A percentile compares a stretch with the other conserved stretches of the same genome.
phyloP scores from a whole-genome alignment of 2,113 vertebrate species.

The Vulpes lagopus region DNA sequence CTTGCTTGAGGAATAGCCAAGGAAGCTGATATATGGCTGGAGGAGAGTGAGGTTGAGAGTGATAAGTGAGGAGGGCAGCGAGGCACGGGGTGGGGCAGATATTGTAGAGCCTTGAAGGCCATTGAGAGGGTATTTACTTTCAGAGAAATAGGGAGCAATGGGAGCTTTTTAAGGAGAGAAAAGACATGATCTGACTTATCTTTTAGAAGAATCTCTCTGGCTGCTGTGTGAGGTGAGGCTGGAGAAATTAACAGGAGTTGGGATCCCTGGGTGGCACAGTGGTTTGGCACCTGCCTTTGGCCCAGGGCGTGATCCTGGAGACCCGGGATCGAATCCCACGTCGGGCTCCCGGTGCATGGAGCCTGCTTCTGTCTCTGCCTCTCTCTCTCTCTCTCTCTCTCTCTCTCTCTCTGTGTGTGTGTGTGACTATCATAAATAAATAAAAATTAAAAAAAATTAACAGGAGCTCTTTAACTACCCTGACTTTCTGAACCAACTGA shows the following conservation, averaged over 20 bases:
- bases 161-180: neutral
- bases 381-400: too few species aligned
- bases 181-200: neutral
- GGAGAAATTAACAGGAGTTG: neutral
- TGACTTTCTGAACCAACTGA: neutral
- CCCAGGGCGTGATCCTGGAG: too few species aligned
- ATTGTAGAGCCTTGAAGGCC: neutral
- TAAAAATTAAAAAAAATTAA: neutral
- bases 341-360: too few species aligned
- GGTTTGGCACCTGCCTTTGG: too few species aligned
- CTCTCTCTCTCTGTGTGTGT: too few species aligned
- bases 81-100: neutral
- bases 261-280: too few species aligned
- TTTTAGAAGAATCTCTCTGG: constrained; percentile 26
- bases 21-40: neutral
- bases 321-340: too few species aligned
- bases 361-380: too few species aligned
- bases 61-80: neutral
- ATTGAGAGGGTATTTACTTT: neutral
- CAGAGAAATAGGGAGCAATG: neutral
- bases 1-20: neutral
- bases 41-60: neutral
- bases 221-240: neutral
- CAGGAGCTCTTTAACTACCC: neutral
- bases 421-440: too few species aligned